phyloP scores from a whole-genome alignment of 1,140 invertebrate species.

The Whitmania pigra region DNA sequence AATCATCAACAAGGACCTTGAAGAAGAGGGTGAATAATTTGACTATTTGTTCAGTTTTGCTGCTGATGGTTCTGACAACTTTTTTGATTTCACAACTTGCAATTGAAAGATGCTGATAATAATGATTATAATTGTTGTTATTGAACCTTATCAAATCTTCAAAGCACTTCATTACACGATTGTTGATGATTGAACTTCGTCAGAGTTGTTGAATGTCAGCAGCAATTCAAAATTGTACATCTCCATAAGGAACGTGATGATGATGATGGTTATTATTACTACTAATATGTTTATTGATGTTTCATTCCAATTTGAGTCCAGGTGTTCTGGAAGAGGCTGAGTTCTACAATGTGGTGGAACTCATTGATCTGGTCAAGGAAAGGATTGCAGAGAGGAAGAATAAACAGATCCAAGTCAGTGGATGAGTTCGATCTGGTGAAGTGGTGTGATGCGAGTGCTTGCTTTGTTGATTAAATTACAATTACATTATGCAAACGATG shows the following conservation, averaged over 20 bases:
- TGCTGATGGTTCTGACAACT: not conserved
- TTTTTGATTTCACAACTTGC: not conserved
- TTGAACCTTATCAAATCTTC: not conserved
- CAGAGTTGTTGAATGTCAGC: no score
- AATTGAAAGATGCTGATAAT: no score
- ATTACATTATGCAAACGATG: no score
- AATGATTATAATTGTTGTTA: no score
- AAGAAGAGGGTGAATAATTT: conserved; percentile 68
- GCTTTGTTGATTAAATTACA: no score
- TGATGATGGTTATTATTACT: not conserved
- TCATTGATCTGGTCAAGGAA: conserved; percentile 85
- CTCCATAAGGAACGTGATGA: not conserved
- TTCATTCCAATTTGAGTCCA: conserved; percentile 32
- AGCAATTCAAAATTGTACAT: no score
- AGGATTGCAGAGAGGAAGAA: conserved; percentile 64
- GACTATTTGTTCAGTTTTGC: not conserved
- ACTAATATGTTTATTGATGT: not conserved
- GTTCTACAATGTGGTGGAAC: conserved; percentile 94
- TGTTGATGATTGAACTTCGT: not conserved
- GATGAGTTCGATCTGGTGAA: not conserved
- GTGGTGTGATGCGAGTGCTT: no score
- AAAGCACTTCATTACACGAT: not conserved
- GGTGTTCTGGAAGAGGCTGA: conserved; percentile 95
- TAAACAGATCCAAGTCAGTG: conserved; percentile 48
- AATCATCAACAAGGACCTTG: conserved; percentile 87